Evolutionary conservation across 2,888 invertebrate species (phyloP).

Genomic region (Neoascia interrupta): DNA sequence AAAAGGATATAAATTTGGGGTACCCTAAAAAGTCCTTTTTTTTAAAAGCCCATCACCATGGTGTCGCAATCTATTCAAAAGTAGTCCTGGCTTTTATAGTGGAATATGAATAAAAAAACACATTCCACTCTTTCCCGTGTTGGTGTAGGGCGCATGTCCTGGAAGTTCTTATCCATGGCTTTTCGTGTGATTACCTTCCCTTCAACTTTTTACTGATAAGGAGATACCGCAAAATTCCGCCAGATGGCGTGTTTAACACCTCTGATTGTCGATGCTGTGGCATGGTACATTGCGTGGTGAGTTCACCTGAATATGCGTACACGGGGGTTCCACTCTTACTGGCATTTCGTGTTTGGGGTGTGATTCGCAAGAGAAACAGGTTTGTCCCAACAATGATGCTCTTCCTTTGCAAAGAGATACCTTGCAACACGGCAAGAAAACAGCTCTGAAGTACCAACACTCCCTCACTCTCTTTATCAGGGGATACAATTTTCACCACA

Average conservation of each 20-base stretch:
- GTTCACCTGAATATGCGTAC: slow-evolving; percentile 52
- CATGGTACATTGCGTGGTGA: slow-evolving; percentile 48
- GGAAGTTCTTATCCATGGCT: slow-evolving; percentile 42
- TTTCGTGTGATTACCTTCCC: slow-evolving; percentile 8
- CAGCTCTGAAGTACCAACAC: too few relatives aligned
- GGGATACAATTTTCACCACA: slow-evolving; percentile 52
- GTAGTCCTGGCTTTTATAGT: not conserved
- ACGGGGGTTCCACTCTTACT: slow-evolving; percentile 17
- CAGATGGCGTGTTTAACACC: slow-evolving; percentile 35
- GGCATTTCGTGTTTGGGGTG: not conserved
- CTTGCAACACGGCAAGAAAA: slow-evolving; percentile 13
- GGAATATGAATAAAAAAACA: not conserved
- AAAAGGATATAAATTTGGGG: too few relatives aligned
- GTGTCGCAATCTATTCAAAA: slow-evolving; percentile 26
- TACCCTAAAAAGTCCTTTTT: not conserved
- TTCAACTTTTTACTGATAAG: slow-evolving; percentile 56
- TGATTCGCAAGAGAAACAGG: slow-evolving; percentile 11
- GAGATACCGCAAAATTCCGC: slow-evolving; percentile 9
- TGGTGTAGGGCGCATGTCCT: slow-evolving; percentile 54
- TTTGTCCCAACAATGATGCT: not conserved
- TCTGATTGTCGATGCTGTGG: slow-evolving; percentile 47
- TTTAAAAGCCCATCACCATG: slow-evolving; percentile 23
- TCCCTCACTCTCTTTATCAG: slow-evolving; percentile 34
- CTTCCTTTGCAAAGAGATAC: slow-evolving; percentile 17
- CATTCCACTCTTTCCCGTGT: slow-evolving; percentile 18